Base-by-base conservation (phyloP, 2,888 invertebrate genomes). In the Oxystoma pomonae region DNA sequence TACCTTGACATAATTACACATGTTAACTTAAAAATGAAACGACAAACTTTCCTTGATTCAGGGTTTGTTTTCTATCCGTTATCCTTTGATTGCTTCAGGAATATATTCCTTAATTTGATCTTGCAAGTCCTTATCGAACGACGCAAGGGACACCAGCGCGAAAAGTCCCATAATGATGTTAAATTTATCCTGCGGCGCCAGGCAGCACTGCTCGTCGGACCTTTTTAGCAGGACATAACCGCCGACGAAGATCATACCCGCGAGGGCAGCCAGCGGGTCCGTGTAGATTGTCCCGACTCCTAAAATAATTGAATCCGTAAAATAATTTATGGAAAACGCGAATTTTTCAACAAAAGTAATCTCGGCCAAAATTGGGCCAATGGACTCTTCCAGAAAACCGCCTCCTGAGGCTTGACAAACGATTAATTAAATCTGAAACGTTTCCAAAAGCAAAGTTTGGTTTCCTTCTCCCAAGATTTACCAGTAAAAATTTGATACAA, bases 151-250 rank as follows among this genome's bases (percentile, higher is more conserved):
- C 2, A 66, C 20, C 1, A 65, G 2, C 9, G 62, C 58, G 53
- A 64, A 66, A 7, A 35, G 16, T 2, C 59, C 62, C 64, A 67
- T 60, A 17, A 62, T 17, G 19, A 62, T 56, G 49, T 67, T 67
- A 19, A 64, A 67, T 55, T 62, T 65, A 20, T 65, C 67, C 22
- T 55, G 52, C 0, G 64, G 65, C 17, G 64, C 56, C 55, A 67
- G n/a, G 17, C 60, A 65, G 55, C 64, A 66, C 52, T 59, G 61
- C 12, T 61, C 56, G 3, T 66, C 65, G 16, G 53, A 50, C 20
- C 67, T 49, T 59, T 66, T 65, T 57, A 58, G 62, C 7, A 62
- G 18, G 20, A 7, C 52, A 19, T 67, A 67, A 1, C 64, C 63
- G 16, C n/a, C 18, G 22, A 16, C 57, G 35, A 59, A 20, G 12